Evolutionary conservation across 2,797 vertebrate species (phyloP).

Genomic region (Enteromius argenteus): DNA sequence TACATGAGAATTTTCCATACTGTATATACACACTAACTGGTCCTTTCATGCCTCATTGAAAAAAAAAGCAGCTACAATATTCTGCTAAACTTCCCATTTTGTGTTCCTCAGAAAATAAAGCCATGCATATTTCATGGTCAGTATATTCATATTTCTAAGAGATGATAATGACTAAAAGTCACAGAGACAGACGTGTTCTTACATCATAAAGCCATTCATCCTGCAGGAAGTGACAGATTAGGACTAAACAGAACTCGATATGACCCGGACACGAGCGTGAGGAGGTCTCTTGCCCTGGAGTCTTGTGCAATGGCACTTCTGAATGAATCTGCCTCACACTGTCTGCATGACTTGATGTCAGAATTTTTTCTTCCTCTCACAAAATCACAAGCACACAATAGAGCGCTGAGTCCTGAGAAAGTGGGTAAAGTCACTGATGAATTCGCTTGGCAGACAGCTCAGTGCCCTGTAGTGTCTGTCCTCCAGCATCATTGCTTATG

Average conservation of each 20-base stretch:
- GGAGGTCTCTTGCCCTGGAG: slow-evolving; percentile 13
- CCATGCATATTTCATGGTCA: background rate
- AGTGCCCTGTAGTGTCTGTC: slow-evolving; percentile 36
- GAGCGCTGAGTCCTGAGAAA: slow-evolving; percentile 4
- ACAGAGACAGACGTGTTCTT: background rate
- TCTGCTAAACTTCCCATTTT: background rate
- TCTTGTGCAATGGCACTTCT: slow-evolving; percentile 19
- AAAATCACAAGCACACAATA: background rate
- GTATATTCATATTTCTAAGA: slow-evolving; percentile 1
- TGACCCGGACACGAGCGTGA: slow-evolving; percentile 20
- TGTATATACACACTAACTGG: background rate
- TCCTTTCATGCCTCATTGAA: background rate
- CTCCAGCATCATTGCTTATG: slow-evolving; percentile 42
- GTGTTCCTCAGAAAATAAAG: background rate
- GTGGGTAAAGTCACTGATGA: slow-evolving; percentile 35
- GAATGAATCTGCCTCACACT: slow-evolving; percentile 22
- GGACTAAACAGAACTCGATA: slow-evolving; percentile 30
- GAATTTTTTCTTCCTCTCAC: background rate
- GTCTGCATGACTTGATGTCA: slow-evolving; percentile 19
- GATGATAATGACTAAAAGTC: background rate
- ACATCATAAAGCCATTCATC: slow-evolving; percentile 5
- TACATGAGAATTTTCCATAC: background rate
- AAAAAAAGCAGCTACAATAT: too few relatives aligned
- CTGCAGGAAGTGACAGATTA: slow-evolving; percentile 6
- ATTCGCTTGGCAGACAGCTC: slow-evolving; percentile 24